phyloP scores from a whole-genome alignment of 2,888 invertebrate species.

The Creontiades dilutus region DNA sequence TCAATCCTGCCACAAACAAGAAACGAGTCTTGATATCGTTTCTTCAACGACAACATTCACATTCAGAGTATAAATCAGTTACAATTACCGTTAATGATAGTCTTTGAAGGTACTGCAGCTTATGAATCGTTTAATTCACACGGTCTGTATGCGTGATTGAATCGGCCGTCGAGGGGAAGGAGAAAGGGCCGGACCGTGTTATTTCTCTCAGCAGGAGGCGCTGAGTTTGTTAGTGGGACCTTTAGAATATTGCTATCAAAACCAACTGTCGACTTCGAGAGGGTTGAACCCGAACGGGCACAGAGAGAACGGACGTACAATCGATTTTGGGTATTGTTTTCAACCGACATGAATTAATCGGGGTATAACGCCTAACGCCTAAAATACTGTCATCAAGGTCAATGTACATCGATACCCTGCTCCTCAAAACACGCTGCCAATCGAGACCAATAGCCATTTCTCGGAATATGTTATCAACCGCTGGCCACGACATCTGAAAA shows the following conservation, averaged over 20 bases:
- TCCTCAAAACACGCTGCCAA: no score
- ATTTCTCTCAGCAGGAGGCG: conserved; percentile 38
- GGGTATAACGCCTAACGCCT: no score
- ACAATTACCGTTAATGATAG: conserved; percentile 57
- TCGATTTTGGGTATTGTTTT: background rate
- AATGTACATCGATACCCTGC: no score
- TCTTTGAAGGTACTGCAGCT: conserved; percentile 45
- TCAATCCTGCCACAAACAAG: conserved; percentile 31
- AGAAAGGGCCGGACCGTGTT: background rate
- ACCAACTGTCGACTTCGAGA: conserved; percentile 20
- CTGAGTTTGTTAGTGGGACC: background rate
- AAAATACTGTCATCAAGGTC: no score
- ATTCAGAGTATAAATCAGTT: conserved; percentile 37
- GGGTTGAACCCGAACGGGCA: background rate
- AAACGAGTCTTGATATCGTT: conserved; percentile 37
- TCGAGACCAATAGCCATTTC: no score
- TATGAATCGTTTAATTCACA: conserved; percentile 50
- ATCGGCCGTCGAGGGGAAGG: background rate
- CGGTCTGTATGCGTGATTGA: conserved; percentile 23
- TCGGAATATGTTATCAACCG: no score
- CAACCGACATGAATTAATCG: background rate
- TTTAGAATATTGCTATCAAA: conserved; percentile 17
- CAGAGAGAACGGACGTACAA: no score
- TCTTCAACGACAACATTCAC: background rate
- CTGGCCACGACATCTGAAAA: no score